A percentile compares a stretch with the other conserved stretches of the same genome.
phyloP scores from a whole-genome alignment of 2,888 invertebrate genomes.

The Oscheius sp. region DNA sequence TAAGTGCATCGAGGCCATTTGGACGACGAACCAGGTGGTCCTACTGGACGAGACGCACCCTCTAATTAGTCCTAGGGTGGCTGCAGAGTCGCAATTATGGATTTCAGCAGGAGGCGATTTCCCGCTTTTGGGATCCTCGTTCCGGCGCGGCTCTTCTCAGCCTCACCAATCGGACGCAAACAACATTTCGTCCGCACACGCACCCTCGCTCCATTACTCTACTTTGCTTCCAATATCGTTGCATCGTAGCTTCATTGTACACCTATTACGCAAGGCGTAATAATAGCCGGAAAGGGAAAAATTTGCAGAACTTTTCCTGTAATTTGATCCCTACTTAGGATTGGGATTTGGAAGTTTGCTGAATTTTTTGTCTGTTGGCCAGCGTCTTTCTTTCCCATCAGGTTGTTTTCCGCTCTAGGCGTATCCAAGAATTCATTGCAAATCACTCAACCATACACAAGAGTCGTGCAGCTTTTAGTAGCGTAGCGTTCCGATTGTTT shows the following conservation, averaged over 20 bases:
- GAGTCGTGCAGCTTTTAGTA: slow-evolving; percentile 20
- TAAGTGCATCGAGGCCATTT: slow-evolving; percentile 1
- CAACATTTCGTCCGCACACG: slow-evolving; percentile 29
- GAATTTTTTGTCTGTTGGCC: too few species aligned
- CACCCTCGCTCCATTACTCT: slow-evolving; percentile 25
- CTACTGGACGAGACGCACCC: background rate
- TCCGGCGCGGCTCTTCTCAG: background rate
- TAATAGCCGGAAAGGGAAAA: background rate
- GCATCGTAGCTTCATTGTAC: background rate
- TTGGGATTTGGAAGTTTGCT: too few species aligned
- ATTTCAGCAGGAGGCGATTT: slow-evolving; percentile 23
- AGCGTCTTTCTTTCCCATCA: background rate
- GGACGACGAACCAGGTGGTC: slow-evolving; percentile 12
- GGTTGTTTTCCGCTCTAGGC: background rate
- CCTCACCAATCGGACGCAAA: slow-evolving; percentile 27
- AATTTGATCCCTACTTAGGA: too few species aligned
- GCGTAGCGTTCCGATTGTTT: slow-evolving; percentile 22
- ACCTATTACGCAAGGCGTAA: background rate
- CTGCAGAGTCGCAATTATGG: slow-evolving; percentile 20
- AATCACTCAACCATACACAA: slow-evolving; percentile 14
- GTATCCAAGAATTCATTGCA: slow-evolving; percentile 5
- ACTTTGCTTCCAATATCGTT: slow-evolving; percentile 17
- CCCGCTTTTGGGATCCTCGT: slow-evolving; percentile 20
- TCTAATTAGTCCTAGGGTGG: slow-evolving; percentile 23
- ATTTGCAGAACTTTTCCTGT: background rate